A percentile compares a stretch with the other conserved stretches of the same genome.
These are phyloP conservation scores for Drosophila subpulchrella DNA, from an alignment of 1,140 invertebrate species.

Conservation along the genomic window DNA sequence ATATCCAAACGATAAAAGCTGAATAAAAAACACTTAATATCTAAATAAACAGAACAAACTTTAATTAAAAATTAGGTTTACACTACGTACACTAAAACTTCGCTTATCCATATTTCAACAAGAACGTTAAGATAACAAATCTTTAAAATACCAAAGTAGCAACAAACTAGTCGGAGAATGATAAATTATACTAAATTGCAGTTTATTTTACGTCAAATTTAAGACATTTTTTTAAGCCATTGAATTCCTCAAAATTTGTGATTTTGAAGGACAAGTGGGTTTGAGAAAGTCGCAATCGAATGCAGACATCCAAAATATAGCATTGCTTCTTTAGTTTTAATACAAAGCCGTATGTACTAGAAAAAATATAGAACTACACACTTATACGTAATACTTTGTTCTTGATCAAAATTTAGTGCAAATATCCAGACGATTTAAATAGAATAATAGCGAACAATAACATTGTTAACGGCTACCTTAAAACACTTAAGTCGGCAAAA, in stretches of 20 bases:
- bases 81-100: background rate
- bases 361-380: slow-evolving; percentile 9
- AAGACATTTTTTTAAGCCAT: background rate
- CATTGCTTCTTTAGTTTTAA: background rate
- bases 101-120: slow-evolving; percentile 2
- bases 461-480: slow-evolving; percentile 18
- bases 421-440: slow-evolving; percentile 15
- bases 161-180: slow-evolving; percentile 3
- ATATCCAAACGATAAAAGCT: slow-evolving; percentile 10
- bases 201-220: background rate
- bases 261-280: background rate
- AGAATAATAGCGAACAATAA: slow-evolving; percentile 9
- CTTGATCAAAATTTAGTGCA: slow-evolving; percentile 33
- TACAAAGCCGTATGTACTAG: slow-evolving; percentile 3
- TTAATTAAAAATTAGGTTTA: slow-evolving; percentile 4
- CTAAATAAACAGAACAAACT: slow-evolving; percentile 15
- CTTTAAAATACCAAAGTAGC: background rate
- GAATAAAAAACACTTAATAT: slow-evolving; percentile 16
- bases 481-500: slow-evolving; percentile 21
- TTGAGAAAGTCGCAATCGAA: background rate
- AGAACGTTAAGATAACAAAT: background rate
- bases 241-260: background rate
- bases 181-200: background rate
- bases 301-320: background rate
- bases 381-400: slow-evolving; percentile 33